Base-by-base conservation (phyloP, 2,797 vertebrate genomes). In the Philypnodon macrostomus region DNA sequence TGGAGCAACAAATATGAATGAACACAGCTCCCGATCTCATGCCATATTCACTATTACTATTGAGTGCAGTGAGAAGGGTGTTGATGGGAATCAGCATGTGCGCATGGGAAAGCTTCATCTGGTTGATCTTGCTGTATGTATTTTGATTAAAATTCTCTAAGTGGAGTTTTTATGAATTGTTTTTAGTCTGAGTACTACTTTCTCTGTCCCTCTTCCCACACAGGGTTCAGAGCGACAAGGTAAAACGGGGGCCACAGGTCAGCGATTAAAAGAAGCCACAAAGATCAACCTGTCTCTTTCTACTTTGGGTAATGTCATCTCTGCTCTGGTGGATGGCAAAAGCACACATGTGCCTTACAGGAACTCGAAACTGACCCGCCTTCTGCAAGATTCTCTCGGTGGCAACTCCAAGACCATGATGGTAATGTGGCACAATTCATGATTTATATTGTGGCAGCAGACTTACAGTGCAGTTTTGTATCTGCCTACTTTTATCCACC, bases 351-450 rank as follows among this genome's bases (percentile, higher is more conserved):
- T 99, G 31, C 97, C 97, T 36, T 99, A 99, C 77, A 93, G 97
- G 45, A 99, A 99, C 75, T 99, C 97, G 36, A 98, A 99, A 75
- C 88, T 99, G 5, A 99, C 97, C 0, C 92, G 97, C 14, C 89
- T 99, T 53, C 91, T 99, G 42, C 96, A 99, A 78, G 96, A 99
- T 73, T 99, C 97, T 0, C 85, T 99, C 1, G 97, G 97, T 39
- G 97, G 97, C 71, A 99, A 99, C 84, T 99, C 96, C 45, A 99
- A 99, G 84, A 99, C 97, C 17, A 98, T 99, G 96, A 99, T 99
- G 97, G 97, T 98, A 87, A 70, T 39, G 42, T 44, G 33, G 36
- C 15, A n/a, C n/a, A n/a, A n/a, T n/a, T n/a, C n/a, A n/a, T n/a
- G n/a, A n/a, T n/a, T n/a, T n/a, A n/a, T n/a, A n/a, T n/a, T n/a